A percentile compares a stretch with the other conserved stretches of the same genome.
phyloP scores from a whole-genome alignment of 30 jellyfish, hydroid and myxozoan species.

The Aurelia coerulea region DNA sequence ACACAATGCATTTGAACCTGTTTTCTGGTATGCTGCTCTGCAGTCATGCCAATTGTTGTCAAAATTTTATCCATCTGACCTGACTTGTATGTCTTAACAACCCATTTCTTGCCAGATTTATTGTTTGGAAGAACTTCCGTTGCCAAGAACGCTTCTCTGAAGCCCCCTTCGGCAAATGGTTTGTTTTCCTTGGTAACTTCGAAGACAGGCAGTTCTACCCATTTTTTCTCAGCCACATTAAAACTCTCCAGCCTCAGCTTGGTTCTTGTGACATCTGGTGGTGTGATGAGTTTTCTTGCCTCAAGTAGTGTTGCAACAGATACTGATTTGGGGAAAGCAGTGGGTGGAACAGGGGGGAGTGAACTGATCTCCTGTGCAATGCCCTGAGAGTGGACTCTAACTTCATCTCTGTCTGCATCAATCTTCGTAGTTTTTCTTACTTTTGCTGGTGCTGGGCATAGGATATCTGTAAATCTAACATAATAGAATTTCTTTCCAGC shows the following conservation, averaged over 20 bases:
- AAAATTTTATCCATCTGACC: constrained; percentile 25
- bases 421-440: too few species aligned
- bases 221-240: constrained; percentile 19
- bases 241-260: constrained; percentile 5
- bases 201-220: constrained; percentile 4
- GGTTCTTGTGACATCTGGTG: constrained; percentile 26
- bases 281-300: constrained; percentile 16
- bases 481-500: constrained; percentile 17
- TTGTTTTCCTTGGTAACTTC: constrained; percentile 22
- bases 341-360: constrained; percentile 18
- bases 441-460: too few species aligned
- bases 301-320: constrained; percentile 23
- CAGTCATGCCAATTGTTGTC: constrained; percentile 7
- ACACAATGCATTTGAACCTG: constrained; percentile 46
- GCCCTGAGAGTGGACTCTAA: neutral
- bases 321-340: constrained; percentile 30
- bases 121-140: constrained; percentile 5
- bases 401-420: constrained; percentile 7
- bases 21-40: constrained; percentile 31
- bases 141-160: constrained; percentile 44
- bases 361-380: constrained; percentile 12
- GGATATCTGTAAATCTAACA: constrained; percentile 4
- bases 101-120: constrained; percentile 24
- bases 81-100: constrained; percentile 13
- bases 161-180: constrained; percentile 36